Evolutionary conservation across 53 echinoderm and acorn worm species (phyloP), one percentile per base, ranked within the genome.

Genomic region (Arbacia lixula): DNA sequence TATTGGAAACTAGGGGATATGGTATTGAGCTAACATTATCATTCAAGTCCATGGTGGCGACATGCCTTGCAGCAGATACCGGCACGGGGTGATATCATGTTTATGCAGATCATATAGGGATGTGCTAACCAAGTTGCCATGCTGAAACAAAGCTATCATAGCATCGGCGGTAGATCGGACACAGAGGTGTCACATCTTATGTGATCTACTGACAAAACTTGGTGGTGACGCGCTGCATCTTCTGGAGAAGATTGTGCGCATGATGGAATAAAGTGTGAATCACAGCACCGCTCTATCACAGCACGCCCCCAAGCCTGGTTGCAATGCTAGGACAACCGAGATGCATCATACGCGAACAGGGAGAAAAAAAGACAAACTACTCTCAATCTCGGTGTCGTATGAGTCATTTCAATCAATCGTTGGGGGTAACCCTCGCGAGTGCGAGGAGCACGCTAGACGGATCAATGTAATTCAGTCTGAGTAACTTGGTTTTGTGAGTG

Each of bases 351-450:
- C n/a, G n/a, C n/a, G n/a, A 14, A 46, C 8, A 46, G 49, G 49
- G 49, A 46, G 49, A 46, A 14, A 46, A 10, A 46, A 46, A 46
- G 8, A 46, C 27, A 43, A 22, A 42, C 58, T 22, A 37, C 58
- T 56, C 37, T 19, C 46, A 10, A 10, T 46, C 14, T 56, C 21
- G 12, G 77, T 25, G 20, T 46, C n/a, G 46, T 61, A 81, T 81
- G 82, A 81, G 63, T 81, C 82, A 81, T 81, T 63, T 81, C 82
- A 63, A n/a, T 81, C 82, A 46, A 81, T 81, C 82, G 64, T 81
- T 58, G 38, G 82, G 76, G 82, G 82, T 81, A 81, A 63, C 82
- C 82, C 82, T 81, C 46, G 64, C 82, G 43, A 49, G 46, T n/a
- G 64, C 12, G 37, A 58, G 77, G 37, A 50, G 50, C 64, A 64